Conservation (phyloP, 1,140 invertebrate genomes). For the Lethocerus indicus region DNA sequence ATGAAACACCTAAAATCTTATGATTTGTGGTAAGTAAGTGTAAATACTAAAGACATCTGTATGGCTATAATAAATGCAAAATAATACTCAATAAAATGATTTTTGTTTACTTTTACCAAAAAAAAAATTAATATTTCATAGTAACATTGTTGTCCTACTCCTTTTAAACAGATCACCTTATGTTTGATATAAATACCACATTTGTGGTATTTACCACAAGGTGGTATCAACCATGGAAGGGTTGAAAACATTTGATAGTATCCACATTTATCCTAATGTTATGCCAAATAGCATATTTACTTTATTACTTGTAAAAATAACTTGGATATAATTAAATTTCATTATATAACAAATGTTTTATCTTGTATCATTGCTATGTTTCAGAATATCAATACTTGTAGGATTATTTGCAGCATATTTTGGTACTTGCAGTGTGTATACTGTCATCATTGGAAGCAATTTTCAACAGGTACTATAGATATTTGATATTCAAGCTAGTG, state of each 20-base stretch:
- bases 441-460: constrained; percentile 59
- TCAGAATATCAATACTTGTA: constrained; percentile 15
- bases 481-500: background rate
- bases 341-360: background rate
- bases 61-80: too few relatives aligned
- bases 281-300: too few relatives aligned
- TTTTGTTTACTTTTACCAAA: too few relatives aligned
- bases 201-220: too few relatives aligned
- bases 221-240: too few relatives aligned
- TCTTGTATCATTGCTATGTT: constrained; percentile 6
- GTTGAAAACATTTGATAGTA: too few relatives aligned
- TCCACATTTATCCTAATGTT: background rate
- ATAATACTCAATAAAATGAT: too few relatives aligned
- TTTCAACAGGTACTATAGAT: constrained; percentile 36
- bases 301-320: too few relatives aligned
- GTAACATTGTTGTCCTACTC: background rate
- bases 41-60: too few relatives aligned
- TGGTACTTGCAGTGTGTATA: constrained; percentile 65
- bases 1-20: too few relatives aligned
- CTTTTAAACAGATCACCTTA: background rate
- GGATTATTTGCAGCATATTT: constrained; percentile 55
- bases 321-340: background rate
- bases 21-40: too few relatives aligned
- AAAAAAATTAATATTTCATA: background rate
- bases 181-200: background rate